Percentiles rank a stretch among this genome's conserved stretches.
Conservation (phyloP, 2,113 vertebrate species). For the Tychaedon coryphoeus region DNA sequence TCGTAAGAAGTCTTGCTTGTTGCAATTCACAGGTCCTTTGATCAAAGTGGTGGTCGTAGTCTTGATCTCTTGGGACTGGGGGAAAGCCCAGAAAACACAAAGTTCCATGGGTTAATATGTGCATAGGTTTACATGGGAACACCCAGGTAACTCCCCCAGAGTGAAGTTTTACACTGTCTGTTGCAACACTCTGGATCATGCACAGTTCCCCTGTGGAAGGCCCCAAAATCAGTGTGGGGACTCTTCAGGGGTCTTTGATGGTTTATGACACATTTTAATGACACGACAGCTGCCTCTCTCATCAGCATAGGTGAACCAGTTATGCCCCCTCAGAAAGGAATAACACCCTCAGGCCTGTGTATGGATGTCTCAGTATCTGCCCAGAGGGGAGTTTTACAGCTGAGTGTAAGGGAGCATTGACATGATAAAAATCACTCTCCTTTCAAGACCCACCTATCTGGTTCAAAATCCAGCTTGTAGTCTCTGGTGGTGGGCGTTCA, state of each 20-base stretch:
- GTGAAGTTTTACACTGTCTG: background rate
- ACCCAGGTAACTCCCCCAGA: background rate
- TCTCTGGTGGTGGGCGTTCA: fast-evolving
- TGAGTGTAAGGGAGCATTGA: background rate
- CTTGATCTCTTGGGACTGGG: background rate
- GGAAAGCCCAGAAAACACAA: background rate
- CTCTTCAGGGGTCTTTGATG: background rate
- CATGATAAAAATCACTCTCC: background rate
- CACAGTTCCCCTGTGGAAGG: background rate
- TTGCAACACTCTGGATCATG: no score
- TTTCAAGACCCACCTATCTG: background rate
- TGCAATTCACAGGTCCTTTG: background rate
- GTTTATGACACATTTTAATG: background rate
- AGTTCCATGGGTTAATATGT: background rate
- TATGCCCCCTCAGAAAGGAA: background rate
- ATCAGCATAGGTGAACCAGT: background rate
- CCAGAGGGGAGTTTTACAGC: background rate
- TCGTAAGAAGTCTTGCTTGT: fast-evolving
- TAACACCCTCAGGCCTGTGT: background rate
- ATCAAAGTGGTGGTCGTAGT: fast-evolving
- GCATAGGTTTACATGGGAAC: background rate
- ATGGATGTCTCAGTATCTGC: background rate
- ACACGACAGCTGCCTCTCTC: background rate
- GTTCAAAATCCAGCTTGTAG: background rate
- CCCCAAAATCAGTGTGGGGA: background rate